These are phyloP conservation scores for Periophthalmodon schlosseri DNA, from an alignment of 2,113 vertebrate genomes.

Conservation along the genomic window DNA sequence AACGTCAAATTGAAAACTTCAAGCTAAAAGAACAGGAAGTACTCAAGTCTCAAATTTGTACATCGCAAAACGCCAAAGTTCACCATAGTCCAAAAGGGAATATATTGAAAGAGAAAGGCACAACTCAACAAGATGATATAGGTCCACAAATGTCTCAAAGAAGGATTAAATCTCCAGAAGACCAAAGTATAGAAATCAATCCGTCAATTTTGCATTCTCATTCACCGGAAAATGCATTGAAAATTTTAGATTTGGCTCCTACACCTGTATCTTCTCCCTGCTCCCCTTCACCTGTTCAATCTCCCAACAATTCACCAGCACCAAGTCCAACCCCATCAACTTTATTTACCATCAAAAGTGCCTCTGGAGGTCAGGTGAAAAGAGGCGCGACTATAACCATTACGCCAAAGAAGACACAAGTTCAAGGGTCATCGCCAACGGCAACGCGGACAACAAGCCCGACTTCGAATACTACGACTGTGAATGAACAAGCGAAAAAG, in stretches of 20 bases:
- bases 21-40: slow-evolving; percentile 71
- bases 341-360: slow-evolving; percentile 73
- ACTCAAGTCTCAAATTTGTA: slow-evolving; percentile 16
- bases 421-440: slow-evolving; percentile 3
- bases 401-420: slow-evolving; percentile 72
- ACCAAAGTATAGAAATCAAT: slow-evolving; percentile 47
- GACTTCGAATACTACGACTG: background rate
- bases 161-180: slow-evolving; percentile 30
- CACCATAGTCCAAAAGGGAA: slow-evolving; percentile 46
- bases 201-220: slow-evolving; percentile 45
- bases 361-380: slow-evolving; percentile 76
- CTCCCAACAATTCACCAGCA: slow-evolving; percentile 59
- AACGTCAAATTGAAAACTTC: slow-evolving; percentile 68
- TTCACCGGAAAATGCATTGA: slow-evolving; percentile 49
- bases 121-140: slow-evolving; percentile 25
- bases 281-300: slow-evolving; percentile 41
- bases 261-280: slow-evolving; percentile 48
- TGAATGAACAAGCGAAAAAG: slow-evolving; percentile 72
- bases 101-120: slow-evolving; percentile 28
- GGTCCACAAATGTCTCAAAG: slow-evolving; percentile 44
- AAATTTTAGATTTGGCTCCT: slow-evolving; percentile 36
- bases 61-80: slow-evolving; percentile 24
- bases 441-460: background rate
- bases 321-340: slow-evolving; percentile 36
- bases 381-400: slow-evolving; percentile 89